A percentile compares a stretch with the other conserved stretches of the same genome.
Conservation (phyloP, 2,113 vertebrate genomes). For the Colius striatus region DNA sequence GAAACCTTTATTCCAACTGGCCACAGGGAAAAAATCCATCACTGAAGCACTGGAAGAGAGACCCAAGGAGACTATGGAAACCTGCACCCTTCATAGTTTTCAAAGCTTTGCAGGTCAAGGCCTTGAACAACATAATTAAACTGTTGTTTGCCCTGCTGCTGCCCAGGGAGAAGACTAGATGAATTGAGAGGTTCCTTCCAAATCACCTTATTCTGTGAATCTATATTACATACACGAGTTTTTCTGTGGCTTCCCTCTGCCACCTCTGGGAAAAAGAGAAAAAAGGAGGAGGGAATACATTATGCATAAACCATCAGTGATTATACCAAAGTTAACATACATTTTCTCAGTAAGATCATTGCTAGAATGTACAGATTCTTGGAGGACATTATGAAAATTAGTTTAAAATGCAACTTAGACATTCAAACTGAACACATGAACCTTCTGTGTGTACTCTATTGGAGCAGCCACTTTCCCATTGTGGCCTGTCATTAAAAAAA, state of each 20-base stretch:
- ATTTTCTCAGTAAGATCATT: background rate
- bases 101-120: background rate
- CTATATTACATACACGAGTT: background rate
- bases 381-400: background rate
- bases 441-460: background rate
- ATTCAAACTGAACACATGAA: background rate
- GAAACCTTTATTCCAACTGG: background rate
- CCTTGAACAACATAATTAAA: background rate
- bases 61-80: background rate
- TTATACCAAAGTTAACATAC: background rate
- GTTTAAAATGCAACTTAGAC: background rate
- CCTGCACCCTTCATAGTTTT: background rate
- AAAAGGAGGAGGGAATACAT: background rate
- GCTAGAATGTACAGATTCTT: background rate
- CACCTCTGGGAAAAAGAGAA: background rate
- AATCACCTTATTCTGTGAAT: background rate
- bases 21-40: background rate
- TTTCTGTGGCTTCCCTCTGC: background rate
- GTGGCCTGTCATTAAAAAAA: background rate
- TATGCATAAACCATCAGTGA: background rate
- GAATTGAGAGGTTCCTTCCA: background rate
- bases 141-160: background rate
- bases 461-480: background rate
- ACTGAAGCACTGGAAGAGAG: background rate
- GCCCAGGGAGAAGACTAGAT: background rate